phyloP scores from a whole-genome alignment of 2,888 invertebrate genomes.

The Oscheius sp. region DNA sequence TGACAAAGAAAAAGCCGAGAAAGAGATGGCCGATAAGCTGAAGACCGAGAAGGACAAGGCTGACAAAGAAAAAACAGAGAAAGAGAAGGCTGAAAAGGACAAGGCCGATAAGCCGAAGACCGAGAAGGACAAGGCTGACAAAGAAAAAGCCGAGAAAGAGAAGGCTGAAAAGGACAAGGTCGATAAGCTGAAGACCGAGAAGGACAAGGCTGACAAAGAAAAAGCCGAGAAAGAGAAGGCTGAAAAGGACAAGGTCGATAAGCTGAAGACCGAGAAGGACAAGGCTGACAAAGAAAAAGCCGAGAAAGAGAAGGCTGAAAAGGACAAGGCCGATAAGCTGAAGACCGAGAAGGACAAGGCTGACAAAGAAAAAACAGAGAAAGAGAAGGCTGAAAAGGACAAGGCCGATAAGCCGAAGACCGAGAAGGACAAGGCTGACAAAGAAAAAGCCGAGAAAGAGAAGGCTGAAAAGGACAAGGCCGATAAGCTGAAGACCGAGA shows the following conservation, averaged over 20 bases:
- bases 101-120: neutral
- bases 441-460: constrained; percentile 1
- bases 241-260: no score
- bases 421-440: constrained; percentile 15
- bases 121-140: constrained; percentile 4
- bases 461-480: no score
- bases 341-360: constrained; percentile 11
- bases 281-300: neutral
- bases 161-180: neutral
- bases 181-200: constrained; percentile 1
- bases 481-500: constrained; percentile 1
- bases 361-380: constrained; percentile 7
- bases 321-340: no score
- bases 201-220: neutral
- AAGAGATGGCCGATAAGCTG: constrained; percentile 3
- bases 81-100: neutral
- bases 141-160: neutral
- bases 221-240: neutral
- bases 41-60: constrained; percentile 1
- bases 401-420: constrained; percentile 5
- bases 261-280: neutral
- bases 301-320: constrained; percentile 13
- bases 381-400: no score
- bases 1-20: neutral
- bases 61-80: neutral